These are phyloP conservation scores for Hippocampus barbouri DNA, from an alignment of 2,113 vertebrate genomes.

Conservation along the genomic window DNA sequence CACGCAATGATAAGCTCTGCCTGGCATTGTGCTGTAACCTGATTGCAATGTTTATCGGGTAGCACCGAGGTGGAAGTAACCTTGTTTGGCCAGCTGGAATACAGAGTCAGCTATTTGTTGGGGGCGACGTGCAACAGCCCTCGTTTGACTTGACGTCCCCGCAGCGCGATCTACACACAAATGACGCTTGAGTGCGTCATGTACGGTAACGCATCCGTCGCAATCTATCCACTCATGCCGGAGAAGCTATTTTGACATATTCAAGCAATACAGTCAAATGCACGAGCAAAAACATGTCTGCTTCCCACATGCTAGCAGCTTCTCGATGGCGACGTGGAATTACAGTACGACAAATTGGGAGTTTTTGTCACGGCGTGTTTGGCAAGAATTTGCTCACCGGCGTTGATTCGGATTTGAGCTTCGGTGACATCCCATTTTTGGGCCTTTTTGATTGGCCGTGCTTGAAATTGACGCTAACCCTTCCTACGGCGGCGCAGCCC, in stretches of 20 bases:
- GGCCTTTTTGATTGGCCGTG: too few species aligned
- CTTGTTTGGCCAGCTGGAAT: constrained; percentile 60
- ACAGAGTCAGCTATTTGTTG: constrained; percentile 67
- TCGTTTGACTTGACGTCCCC: background rate
- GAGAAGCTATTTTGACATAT: background rate
- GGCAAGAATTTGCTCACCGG: background rate
- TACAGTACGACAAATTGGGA: too few species aligned
- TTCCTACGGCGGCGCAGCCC: too few species aligned
- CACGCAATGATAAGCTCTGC: constrained; percentile 51
- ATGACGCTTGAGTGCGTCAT: background rate
- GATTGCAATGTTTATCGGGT: constrained; percentile 65
- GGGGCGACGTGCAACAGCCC: constrained; percentile 16
- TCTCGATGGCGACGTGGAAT: background rate
- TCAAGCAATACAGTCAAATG: too few species aligned
- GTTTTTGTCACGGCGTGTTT: too few species aligned
- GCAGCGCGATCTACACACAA: background rate
- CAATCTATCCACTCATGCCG: background rate
- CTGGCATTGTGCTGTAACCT: constrained; percentile 58
- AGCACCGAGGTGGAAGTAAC: constrained; percentile 54
- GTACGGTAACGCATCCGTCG: background rate
- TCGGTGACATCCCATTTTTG: too few species aligned
- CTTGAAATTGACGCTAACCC: too few species aligned
- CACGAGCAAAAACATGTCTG: too few species aligned
- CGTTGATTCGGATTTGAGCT: background rate
- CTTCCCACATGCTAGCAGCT: background rate